These are phyloP conservation scores for Diaperis boleti DNA, from an alignment of 2,888 invertebrate genomes.

Conservation along the genomic window DNA sequence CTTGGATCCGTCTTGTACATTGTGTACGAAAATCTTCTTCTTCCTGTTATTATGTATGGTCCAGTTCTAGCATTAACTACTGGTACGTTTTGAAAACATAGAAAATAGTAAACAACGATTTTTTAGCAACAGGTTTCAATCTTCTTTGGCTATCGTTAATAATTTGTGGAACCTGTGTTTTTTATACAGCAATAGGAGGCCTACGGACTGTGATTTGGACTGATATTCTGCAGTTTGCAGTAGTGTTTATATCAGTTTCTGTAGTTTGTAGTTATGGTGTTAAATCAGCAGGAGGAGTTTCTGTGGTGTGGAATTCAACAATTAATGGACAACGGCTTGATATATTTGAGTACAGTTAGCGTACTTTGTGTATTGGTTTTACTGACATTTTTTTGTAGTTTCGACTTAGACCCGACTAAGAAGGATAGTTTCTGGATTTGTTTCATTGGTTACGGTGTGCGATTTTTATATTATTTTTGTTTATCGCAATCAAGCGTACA, in stretches of 20 bases:
- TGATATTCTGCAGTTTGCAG: conserved; percentile 7
- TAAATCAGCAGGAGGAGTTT: not conserved
- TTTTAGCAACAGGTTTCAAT: conserved; percentile 9
- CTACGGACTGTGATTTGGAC: conserved; percentile 14
- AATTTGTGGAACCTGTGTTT: conserved; percentile 9
- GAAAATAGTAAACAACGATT: not conserved
- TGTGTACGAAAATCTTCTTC: not conserved
- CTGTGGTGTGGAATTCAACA: not conserved
- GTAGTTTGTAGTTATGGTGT: not conserved
- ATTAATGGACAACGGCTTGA: conserved; percentile 14
- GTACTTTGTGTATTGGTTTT: too few species aligned
- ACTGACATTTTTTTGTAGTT: conserved; percentile 3
- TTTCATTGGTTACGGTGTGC: conserved; percentile 3
- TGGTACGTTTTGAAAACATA: not conserved
- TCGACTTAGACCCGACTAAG: conserved; percentile 4
- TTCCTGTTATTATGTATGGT: not conserved
- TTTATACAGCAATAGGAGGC: conserved; percentile 14
- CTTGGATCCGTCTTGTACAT: not conserved
- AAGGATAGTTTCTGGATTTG: conserved; percentile 14
- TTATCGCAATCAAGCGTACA: conserved; percentile 12
- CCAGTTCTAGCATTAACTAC: not conserved
- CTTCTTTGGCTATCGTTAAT: not conserved
- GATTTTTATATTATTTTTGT: not conserved
- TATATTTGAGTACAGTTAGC: conserved; percentile 11
- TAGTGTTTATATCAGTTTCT: not conserved